Percentiles rank a stretch among this genome's conserved stretches.
These are phyloP conservation scores for Opisthocomus hoazin DNA, from an alignment of 2,113 vertebrate genomes.

Conservation along the genomic window DNA sequence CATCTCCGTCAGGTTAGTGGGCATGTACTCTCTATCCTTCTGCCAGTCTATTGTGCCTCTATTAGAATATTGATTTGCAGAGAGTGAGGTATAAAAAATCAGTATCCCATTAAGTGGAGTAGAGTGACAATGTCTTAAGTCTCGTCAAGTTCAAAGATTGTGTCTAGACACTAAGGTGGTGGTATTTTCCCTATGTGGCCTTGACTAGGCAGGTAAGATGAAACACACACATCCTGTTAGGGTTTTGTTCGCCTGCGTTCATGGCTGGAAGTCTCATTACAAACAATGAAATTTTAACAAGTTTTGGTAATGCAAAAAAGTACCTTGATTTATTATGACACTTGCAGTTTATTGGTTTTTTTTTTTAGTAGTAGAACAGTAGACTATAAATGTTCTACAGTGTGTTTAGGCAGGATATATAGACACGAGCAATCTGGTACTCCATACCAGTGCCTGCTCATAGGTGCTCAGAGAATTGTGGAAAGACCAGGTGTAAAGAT, in stretches of 20 bases:
- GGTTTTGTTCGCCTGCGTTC: fast-evolving
- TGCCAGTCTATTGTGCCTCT: background rate
- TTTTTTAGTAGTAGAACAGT: background rate
- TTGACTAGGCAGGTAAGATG: background rate
- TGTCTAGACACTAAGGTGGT: background rate
- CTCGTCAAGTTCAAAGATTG: background rate
- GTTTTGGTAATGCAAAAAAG: background rate
- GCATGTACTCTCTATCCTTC: background rate
- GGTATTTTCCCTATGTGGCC: fast-evolving
- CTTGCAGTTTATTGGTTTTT: background rate
- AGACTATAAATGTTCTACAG: background rate
- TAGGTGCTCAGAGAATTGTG: background rate
- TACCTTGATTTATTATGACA: background rate
- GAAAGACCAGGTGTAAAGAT: background rate
- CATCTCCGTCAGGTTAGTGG: background rate
- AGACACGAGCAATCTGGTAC: background rate
- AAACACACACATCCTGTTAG: fast-evolving
- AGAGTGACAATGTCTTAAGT: background rate
- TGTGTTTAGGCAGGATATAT: background rate
- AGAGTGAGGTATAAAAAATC: slow-evolving; percentile 4
- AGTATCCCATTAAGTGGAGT: background rate
- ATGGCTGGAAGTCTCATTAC: background rate
- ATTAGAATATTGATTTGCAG: slow-evolving; percentile 2
- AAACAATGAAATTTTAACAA: background rate
- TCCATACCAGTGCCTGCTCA: background rate